Evolutionary conservation across 2,797 vertebrate genomes (phyloP).

Genomic region (Hydrophis major): DNA sequence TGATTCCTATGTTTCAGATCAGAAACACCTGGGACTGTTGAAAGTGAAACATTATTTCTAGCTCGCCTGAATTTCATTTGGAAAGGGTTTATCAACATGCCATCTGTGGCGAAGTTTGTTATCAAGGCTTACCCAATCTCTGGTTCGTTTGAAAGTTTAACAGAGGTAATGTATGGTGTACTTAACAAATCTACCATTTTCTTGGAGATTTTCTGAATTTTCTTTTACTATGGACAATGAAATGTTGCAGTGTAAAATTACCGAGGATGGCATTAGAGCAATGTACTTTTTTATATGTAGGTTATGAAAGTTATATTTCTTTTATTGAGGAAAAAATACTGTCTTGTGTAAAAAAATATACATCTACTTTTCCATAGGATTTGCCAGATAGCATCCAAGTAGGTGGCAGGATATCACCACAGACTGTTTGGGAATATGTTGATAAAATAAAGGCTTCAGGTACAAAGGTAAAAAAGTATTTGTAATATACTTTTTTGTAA

Average conservation of each 20-base stretch:
- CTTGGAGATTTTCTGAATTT: neutral
- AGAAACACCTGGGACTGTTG: conserved; percentile 79
- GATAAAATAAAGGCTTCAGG: conserved; percentile 98
- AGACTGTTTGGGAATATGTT: conserved; percentile 97
- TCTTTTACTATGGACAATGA: conserved; percentile 26
- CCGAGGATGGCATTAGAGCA: neutral
- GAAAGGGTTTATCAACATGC: conserved; percentile 96
- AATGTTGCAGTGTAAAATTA: neutral
- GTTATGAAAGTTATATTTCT: neutral
- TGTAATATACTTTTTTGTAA: neutral
- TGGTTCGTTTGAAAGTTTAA: conserved; percentile 88
- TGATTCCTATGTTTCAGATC: conserved; percentile 72
- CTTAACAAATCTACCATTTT: neutral
- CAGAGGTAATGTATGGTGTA: conserved; percentile 77
- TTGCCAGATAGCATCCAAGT: conserved; percentile 95
- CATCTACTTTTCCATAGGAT: conserved; percentile 75
- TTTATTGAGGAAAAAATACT: neutral
- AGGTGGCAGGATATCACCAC: conserved; percentile 95
- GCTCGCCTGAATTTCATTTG: conserved; percentile 85
- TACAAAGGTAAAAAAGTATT: conserved; percentile 83
- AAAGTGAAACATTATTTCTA: conserved; percentile 88
- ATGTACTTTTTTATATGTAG: neutral
- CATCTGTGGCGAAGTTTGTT: conserved; percentile 92
- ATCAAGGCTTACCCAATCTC: conserved; percentile 95
- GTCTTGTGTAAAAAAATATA: conserved; percentile 2